Base-by-base conservation (phyloP, 2,888 invertebrate species). In the Idaea biselata region DNA sequence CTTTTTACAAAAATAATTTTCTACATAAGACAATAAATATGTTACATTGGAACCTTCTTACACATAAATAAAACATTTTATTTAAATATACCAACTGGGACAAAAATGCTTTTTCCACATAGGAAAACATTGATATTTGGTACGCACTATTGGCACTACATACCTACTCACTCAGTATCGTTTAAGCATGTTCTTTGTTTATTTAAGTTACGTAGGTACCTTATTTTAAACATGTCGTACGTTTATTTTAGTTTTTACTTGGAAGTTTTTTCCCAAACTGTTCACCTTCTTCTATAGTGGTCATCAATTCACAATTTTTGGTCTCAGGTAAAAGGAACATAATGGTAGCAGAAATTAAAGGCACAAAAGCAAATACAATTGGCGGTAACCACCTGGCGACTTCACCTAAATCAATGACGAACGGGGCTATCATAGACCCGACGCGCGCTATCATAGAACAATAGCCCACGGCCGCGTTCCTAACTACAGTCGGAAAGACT, bases 391-490 rank as follows among this genome's bases (percentile, higher is more conserved):
- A 95, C 0, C 74, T 62, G 8, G 89, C 85, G 0, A 91, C 79
- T 32, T 83, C 80, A 61, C 84, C 87, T 75, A 95, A 75, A 25
- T 94, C 94, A 18, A 96, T 95, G 7, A 98, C 94, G 78, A 96
- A 96, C 0, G 98, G 97, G 0, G 98, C 97, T 11, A 95, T 73
- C 93, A 98, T 97, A 0, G 97, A 97, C 0, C 98, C 98, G 25
- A 97, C 89, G 69, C 98, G 94, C 0, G 97, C 97, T 78, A 95
- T 94, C 95, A 97, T 96, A 0, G 97, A 98, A n/a, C 96, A 96
- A n/a, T 96, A 93, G 0, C 98, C 98, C 62, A 98, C 93, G 0
- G 97, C 98, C 59, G 96, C 95, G 75, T 97, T 98, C 44, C 98
- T 93, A 1, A 97, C 95, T 1, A 97, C 96, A 0, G 98, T 98